Percentiles rank a stretch among this genome's conserved stretches.
phyloP scores from a whole-genome alignment of 2,888 invertebrate genomes.

The Coremacera marginata region DNA sequence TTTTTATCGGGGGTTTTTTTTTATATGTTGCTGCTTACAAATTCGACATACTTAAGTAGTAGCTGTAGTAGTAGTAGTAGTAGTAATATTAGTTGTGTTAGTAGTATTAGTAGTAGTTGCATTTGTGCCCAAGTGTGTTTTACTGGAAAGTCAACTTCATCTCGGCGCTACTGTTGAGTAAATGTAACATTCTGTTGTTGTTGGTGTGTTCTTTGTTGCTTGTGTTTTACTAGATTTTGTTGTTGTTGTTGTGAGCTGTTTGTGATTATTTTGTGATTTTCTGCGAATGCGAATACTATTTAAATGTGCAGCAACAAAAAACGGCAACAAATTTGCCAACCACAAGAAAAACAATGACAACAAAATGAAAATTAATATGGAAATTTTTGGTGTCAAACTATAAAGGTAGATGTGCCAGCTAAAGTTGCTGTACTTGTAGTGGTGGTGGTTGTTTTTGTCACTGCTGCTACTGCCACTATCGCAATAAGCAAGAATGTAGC shows the following conservation, averaged over 20 bases:
- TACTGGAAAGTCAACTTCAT: conserved; percentile 45
- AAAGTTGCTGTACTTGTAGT: conserved; percentile 11
- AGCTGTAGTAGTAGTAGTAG: not conserved
- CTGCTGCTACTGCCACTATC: not conserved
- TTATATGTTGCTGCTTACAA: not conserved
- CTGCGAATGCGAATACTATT: not conserved
- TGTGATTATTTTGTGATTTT: not conserved
- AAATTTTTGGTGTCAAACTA: conserved; percentile 44
- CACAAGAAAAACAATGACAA: not conserved
- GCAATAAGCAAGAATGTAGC: conserved; percentile 1
- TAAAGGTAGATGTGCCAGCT: conserved; percentile 35
- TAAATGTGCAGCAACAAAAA: not conserved
- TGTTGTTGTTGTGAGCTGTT: not conserved
- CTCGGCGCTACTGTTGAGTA: conserved; percentile 30
- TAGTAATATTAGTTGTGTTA: conserved; percentile 2
- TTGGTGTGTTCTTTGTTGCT: conserved; percentile 42
- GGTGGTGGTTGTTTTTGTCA: not conserved
- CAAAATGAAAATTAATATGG: conserved; percentile 23
- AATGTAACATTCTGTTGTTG: conserved; percentile 27
- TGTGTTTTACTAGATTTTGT: conserved; percentile 42
- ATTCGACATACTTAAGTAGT: not conserved
- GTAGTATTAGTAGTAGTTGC: not conserved
- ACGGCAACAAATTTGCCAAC: not conserved
- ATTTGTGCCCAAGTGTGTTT: conserved; percentile 36
- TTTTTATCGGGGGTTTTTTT: conserved; percentile 38